These are phyloP conservation scores for Sebastes diaconus DNA, from an alignment of 2,797 vertebrate species.

Conservation along the genomic window DNA sequence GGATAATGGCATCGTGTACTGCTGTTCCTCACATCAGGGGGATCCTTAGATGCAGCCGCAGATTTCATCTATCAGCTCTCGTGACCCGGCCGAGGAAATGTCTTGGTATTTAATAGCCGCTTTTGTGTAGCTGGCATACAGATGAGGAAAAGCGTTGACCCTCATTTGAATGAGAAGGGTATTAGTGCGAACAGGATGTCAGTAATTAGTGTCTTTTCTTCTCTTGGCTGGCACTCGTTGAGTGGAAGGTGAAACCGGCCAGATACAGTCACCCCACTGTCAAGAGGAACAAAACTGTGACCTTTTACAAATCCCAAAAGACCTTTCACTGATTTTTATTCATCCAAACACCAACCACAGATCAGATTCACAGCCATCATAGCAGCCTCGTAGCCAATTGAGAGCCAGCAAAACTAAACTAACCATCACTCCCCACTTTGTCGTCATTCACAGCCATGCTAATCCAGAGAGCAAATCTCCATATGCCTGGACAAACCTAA, in stretches of 20 bases:
- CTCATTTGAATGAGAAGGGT: slow-evolving; percentile 57
- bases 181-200: slow-evolving; percentile 44
- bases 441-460: slow-evolving; percentile 37
- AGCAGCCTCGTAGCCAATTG: slow-evolving; percentile 13
- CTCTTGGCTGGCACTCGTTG: slow-evolving; percentile 37
- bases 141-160: slow-evolving; percentile 44
- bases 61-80: slow-evolving; percentile 35
- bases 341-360: slow-evolving; percentile 6
- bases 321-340: slow-evolving; percentile 34
- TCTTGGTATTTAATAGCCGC: slow-evolving; percentile 34
- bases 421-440: background rate
- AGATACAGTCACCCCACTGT: slow-evolving; percentile 25
- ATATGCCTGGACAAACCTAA: slow-evolving; percentile 72
- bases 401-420: background rate
- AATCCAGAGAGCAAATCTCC: slow-evolving; percentile 63
- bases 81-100: slow-evolving; percentile 14
- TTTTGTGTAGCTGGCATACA: slow-evolving; percentile 36
- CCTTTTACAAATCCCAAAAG: slow-evolving; percentile 52
- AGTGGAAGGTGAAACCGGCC: slow-evolving; percentile 23
- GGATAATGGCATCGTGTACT: slow-evolving; percentile 43
- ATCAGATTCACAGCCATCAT: background rate
- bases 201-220: slow-evolving; percentile 56
- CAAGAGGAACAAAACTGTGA: slow-evolving; percentile 44
- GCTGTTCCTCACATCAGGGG: slow-evolving; percentile 36
- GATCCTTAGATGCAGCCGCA: slow-evolving; percentile 14